phyloP scores from a whole-genome alignment of 2,888 invertebrate species.

The Rotaria sp. region DNA sequence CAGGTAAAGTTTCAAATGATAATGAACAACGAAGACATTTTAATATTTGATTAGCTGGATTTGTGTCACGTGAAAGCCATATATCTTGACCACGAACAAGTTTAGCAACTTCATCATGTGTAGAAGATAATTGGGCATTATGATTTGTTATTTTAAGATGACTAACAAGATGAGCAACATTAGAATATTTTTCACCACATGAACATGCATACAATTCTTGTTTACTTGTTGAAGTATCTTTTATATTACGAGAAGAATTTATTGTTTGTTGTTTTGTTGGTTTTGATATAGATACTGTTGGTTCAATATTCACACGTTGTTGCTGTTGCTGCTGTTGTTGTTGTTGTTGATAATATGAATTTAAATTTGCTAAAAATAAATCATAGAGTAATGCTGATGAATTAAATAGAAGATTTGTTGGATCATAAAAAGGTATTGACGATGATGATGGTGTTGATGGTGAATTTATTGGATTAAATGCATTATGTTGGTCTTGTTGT shows the following conservation, averaged over 20 bases:
- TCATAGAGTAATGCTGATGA: constrained; percentile 5
- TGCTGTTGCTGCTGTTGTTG: not conserved
- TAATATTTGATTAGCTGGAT: constrained; percentile 36
- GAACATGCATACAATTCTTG: not conserved
- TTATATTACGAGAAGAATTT: not conserved
- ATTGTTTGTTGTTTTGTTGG: not conserved
- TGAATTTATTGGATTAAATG: not conserved
- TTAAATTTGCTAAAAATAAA: constrained; percentile 5
- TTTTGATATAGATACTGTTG: not conserved
- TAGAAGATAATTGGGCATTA: constrained; percentile 3
- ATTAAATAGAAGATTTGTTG: not conserved
- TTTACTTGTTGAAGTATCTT: not conserved
- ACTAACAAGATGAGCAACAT: not conserved
- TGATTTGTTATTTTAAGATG: constrained; percentile 25
- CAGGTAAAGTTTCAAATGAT: constrained; percentile 36
- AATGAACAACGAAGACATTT: constrained; percentile 37
- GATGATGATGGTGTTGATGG: not conserved
- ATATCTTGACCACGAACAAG: constrained; percentile 39
- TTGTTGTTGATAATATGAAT: not conserved
- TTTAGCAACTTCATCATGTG: constrained; percentile 32
- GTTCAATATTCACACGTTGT: not conserved
- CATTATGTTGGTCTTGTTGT: not conserved
- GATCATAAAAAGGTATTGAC: not conserved
- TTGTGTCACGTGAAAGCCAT: constrained; percentile 37
- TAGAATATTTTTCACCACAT: constrained; percentile 25